phyloP scores from a whole-genome alignment of 2,888 invertebrate species.

The Diaphora mendica region DNA sequence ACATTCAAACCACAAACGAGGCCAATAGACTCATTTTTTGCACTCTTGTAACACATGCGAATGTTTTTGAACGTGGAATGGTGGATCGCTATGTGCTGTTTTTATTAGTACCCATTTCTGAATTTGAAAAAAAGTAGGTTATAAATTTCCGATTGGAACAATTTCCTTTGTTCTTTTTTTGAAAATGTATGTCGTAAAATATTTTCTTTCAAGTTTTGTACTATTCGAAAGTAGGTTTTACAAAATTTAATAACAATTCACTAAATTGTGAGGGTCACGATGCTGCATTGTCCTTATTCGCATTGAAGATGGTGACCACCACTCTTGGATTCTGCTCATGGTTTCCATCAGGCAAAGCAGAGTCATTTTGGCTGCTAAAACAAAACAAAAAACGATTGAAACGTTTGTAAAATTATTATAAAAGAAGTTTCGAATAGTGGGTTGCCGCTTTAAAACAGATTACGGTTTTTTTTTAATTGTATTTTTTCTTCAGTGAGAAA shows the following conservation, averaged over 20 bases:
- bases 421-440: not conserved
- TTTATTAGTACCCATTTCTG: constrained; percentile 2
- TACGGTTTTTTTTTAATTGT: not conserved
- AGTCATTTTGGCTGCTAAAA: too few relatives aligned
- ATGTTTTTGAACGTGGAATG: constrained; percentile 4
- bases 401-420: not conserved
- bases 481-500: not conserved
- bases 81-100: not conserved
- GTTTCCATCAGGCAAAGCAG: too few relatives aligned
- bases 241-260: not conserved
- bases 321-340: too few relatives aligned
- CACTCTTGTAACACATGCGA: constrained; percentile 27
- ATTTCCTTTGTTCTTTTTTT: not conserved
- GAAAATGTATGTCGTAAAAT: not conserved
- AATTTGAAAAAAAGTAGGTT: constrained; percentile 30
- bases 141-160: not conserved
- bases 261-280: too few relatives aligned
- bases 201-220: not conserved
- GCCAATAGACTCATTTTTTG: constrained; percentile 42
- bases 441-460: not conserved
- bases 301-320: too few relatives aligned
- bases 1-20: constrained; percentile 27
- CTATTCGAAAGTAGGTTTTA: not conserved
- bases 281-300: too few relatives aligned
- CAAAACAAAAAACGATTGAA: not conserved